Conservation (phyloP, 2,888 invertebrate genomes). For the Catocala nupta region DNA sequence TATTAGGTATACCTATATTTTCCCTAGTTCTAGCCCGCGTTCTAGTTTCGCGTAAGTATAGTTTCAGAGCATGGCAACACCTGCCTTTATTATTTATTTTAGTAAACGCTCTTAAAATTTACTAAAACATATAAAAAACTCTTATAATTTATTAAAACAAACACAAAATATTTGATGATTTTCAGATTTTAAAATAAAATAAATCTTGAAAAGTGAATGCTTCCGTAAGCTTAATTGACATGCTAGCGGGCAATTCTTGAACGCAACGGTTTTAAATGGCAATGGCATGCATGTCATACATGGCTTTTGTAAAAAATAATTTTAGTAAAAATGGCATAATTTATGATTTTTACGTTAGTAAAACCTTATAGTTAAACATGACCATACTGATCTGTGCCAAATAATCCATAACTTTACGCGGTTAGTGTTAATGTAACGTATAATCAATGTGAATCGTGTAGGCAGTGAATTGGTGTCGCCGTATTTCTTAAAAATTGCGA, state of each 20-base stretch:
- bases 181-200: no score
- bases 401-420: slow-evolving; percentile 50
- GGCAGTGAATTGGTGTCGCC: slow-evolving; percentile 78
- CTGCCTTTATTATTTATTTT: no score
- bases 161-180: no score
- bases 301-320: slow-evolving; percentile 72
- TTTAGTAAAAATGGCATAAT: slow-evolving; percentile 70
- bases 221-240: slow-evolving; percentile 55
- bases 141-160: no score
- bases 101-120: no score
- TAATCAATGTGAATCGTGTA: slow-evolving; percentile 73
- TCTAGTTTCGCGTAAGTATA: no score
- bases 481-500: slow-evolving; percentile 69
- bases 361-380: slow-evolving; percentile 46
- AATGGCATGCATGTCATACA: slow-evolving; percentile 84
- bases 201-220: slow-evolving; percentile 60
- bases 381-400: slow-evolving; percentile 61
- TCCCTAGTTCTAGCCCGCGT: no score
- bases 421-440: slow-evolving; percentile 55
- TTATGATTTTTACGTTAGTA: slow-evolving; percentile 55
- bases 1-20: no score
- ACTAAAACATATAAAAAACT: no score
- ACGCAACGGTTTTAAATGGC: slow-evolving; percentile 78
- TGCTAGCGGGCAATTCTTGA: slow-evolving; percentile 59
- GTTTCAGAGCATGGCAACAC: no score